Evolutionary conservation across 2,888 invertebrate species (phyloP), one percentile per base, ranked within the genome.

Genomic region (Heteromyza rotundicornis): DNA sequence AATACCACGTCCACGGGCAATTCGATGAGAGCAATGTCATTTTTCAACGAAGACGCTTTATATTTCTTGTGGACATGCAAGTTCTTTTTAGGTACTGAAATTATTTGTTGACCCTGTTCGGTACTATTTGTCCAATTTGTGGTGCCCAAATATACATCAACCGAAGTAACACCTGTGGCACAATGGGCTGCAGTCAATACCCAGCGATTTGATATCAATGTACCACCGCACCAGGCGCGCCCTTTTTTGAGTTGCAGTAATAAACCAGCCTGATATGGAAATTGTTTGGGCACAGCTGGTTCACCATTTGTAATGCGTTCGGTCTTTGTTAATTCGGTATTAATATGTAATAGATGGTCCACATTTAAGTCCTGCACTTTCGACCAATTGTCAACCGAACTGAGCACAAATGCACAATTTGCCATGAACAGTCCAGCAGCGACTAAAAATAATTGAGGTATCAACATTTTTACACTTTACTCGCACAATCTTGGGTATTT

Each of bases 21-120:
- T 59, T 72, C 74, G 16, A 80, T 74, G 2, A 80, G 62, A 0
- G 79, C 62, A 24, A 80, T 79, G 59, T 80, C 80, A 20, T 80
- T 76, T 36, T 40, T 8, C 2, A 72, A 7, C 1, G 40, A 64
- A 0, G 2, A 1, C 2, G 67, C 10, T 60, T 73, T 61, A 64
- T 68, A 77, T 0, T 44, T 20, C 3, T 65, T 68, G 53, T 77
- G 72, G 0, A 71, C 64, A 2, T 66, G 36, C 17, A 76, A 68
- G 22, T 70, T 66, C 1, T 32, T 35, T 23, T 66, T 7, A 27
- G 27, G 27, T 7, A 75, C 64, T 22, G 66, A 59, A 32, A 69
- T 64, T 20, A 66, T 59, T 35, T 70, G 67, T 55, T 72, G 70
- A 1, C 69, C 70, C 19, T 55, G 51, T 53, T 74, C 73, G 3